phyloP scores from a whole-genome alignment of 2,113 vertebrate species.

The Pelusios castaneus region DNA sequence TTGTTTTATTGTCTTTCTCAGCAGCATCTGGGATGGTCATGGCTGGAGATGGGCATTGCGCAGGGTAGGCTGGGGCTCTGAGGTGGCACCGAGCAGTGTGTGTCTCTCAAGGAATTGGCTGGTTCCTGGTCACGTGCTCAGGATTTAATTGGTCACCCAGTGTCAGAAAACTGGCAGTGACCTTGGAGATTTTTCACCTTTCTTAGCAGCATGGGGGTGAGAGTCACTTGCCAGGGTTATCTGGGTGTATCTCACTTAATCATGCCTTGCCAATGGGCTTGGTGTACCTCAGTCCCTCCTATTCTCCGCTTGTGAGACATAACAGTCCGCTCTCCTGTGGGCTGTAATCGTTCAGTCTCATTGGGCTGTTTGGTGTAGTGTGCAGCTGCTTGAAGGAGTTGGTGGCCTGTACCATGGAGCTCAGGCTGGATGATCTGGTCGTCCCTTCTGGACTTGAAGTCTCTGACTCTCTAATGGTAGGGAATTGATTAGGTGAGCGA shows the following conservation, averaged over 20 bases:
- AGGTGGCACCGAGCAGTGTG: not conserved
- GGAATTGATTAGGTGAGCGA: not conserved
- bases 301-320: no score
- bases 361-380: no score
- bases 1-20: not conserved
- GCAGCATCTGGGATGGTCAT: not conserved
- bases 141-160: not conserved
- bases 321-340: no score
- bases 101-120: not conserved
- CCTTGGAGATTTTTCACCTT: not conserved
- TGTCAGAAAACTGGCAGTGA: not conserved
- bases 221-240: not conserved
- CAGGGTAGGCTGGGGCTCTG: not conserved
- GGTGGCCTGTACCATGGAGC: not conserved
- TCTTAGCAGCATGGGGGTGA: no score
- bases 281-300: no score
- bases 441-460: not conserved
- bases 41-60: not conserved
- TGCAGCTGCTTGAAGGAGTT: no score
- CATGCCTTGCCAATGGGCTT: not conserved
- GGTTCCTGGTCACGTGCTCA: not conserved
- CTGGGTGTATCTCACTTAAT: not conserved
- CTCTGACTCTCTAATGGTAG: not conserved
- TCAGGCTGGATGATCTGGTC: not conserved
- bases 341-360: no score